Evolutionary conservation across 2,888 invertebrate genomes (phyloP).

Genomic region (Harpalus rufipes): DNA sequence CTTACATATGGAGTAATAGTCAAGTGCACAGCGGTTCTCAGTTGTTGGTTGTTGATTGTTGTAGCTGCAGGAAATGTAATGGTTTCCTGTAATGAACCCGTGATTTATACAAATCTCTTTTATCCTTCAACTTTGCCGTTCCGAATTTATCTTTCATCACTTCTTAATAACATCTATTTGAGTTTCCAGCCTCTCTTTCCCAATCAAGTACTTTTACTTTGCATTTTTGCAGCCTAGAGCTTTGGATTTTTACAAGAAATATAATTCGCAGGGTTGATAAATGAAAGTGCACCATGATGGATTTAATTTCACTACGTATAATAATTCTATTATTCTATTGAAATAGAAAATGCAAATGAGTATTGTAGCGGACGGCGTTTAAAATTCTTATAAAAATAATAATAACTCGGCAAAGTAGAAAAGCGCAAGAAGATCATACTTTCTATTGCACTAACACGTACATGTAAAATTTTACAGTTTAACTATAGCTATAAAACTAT

Average conservation of each 20-base stretch:
- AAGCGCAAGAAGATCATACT: slow-evolving; percentile 51
- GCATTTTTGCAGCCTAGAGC: background rate
- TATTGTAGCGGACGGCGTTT: slow-evolving; percentile 37
- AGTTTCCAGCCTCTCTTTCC: background rate
- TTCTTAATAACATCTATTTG: slow-evolving; percentile 28
- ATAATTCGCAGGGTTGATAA: background rate
- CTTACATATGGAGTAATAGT: slow-evolving; percentile 46
- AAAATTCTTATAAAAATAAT: slow-evolving; percentile 49
- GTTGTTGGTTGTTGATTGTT: slow-evolving; percentile 11
- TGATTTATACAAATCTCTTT: slow-evolving; percentile 50
- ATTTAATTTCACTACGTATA: slow-evolving; percentile 32
- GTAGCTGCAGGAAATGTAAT: slow-evolving; percentile 40
- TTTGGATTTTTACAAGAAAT: background rate
- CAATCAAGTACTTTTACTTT: slow-evolving; percentile 16
- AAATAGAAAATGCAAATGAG: slow-evolving; percentile 51
- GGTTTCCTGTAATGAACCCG: slow-evolving; percentile 45
- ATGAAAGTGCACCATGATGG: slow-evolving; percentile 9
- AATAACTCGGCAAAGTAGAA: slow-evolving; percentile 37
- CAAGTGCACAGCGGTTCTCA: background rate
- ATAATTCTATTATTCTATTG: slow-evolving; percentile 53
- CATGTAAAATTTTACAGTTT: slow-evolving; percentile 57
- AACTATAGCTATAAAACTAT: slow-evolving; percentile 49
- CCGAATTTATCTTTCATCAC: slow-evolving; percentile 50
- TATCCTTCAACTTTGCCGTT: slow-evolving; percentile 47
- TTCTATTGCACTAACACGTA: slow-evolving; percentile 58